phyloP scores from a whole-genome alignment of 2,888 invertebrate species.

The Trichacis sp. region DNA sequence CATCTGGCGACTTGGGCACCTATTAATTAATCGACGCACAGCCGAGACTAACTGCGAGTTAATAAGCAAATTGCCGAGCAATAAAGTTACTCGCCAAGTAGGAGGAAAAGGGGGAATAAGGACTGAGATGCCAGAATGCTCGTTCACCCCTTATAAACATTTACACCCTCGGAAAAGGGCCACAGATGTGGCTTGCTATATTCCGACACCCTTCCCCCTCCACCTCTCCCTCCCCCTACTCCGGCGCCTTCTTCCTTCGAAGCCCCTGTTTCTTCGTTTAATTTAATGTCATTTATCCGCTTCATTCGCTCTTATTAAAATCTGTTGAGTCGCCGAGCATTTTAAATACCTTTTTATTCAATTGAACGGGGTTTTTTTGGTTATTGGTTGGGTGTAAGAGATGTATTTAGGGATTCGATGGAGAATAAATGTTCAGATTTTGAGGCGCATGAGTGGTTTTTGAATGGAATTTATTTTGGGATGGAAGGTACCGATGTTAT shows the following conservation, averaged over 20 bases:
- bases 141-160: conserved; percentile 61
- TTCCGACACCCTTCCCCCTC: conserved; percentile 20
- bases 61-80: conserved; percentile 69
- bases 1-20: conserved; percentile 63
- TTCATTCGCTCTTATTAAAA: conserved; percentile 59
- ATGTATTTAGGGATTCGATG: too few relatives aligned
- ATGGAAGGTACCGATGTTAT: too few relatives aligned
- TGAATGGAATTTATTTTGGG: too few relatives aligned
- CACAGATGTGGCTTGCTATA: conserved; percentile 67
- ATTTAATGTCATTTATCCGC: conserved; percentile 65
- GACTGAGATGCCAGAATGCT: conserved; percentile 46
- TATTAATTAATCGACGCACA: conserved; percentile 67
- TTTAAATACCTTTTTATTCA: too few relatives aligned
- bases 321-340: conserved; percentile 53
- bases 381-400: too few relatives aligned
- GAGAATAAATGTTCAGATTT: too few relatives aligned
- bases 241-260: conserved; percentile 31
- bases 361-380: too few relatives aligned
- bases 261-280: conserved; percentile 50
- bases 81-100: conserved; percentile 63
- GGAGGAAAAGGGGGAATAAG: conserved; percentile 35
- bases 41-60: conserved; percentile 68
- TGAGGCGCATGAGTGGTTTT: too few relatives aligned
- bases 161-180: conserved; percentile 65
- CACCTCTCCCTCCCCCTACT: conserved; percentile 35